Conservation (phyloP, 2,113 vertebrate species). For the Amphiprion percula region DNA sequence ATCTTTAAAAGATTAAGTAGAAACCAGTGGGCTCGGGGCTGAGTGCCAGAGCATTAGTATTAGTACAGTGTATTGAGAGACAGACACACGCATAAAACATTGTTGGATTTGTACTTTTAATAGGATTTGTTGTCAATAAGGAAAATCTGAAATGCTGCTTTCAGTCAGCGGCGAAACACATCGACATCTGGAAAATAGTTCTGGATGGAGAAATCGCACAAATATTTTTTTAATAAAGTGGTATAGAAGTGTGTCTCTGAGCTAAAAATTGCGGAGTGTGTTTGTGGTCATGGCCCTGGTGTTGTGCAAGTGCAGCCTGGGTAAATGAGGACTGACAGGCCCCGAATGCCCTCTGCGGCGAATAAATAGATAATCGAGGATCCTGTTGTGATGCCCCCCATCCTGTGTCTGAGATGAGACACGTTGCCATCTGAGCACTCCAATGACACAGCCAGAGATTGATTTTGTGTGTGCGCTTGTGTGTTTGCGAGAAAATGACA, state of each 20-base stretch:
- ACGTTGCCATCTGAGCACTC: slow-evolving; percentile 71
- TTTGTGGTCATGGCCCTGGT: slow-evolving; percentile 44
- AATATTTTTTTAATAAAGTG: not conserved
- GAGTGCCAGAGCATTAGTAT: too few relatives aligned
- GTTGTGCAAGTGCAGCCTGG: slow-evolving; percentile 38
- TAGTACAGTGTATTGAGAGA: too few relatives aligned
- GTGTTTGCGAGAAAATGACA: slow-evolving; percentile 49
- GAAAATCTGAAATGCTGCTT: not conserved
- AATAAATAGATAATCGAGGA: slow-evolving; percentile 78
- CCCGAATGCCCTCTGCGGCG: slow-evolving; percentile 73
- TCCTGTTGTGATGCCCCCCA: slow-evolving; percentile 69
- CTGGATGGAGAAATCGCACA: slow-evolving; percentile 2
- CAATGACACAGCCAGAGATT: slow-evolving; percentile 71
- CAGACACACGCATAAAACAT: too few relatives aligned
- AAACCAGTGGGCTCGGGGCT: too few relatives aligned
- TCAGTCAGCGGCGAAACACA: not conserved
- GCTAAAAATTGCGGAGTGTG: slow-evolving; percentile 37
- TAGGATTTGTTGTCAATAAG: not conserved
- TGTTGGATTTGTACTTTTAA: not conserved
- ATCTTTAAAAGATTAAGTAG: too few relatives aligned
- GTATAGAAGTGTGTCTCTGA: slow-evolving; percentile 4
- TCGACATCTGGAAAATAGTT: not conserved
- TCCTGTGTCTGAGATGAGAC: slow-evolving; percentile 71
- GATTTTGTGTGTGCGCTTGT: slow-evolving; percentile 48
- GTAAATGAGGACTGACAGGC: slow-evolving; percentile 78